Percentiles rank a stretch among this genome's conserved stretches.
These are phyloP conservation scores for Murina feae DNA, from an alignment of 2,113 vertebrate genomes.

Conservation along the genomic window DNA sequence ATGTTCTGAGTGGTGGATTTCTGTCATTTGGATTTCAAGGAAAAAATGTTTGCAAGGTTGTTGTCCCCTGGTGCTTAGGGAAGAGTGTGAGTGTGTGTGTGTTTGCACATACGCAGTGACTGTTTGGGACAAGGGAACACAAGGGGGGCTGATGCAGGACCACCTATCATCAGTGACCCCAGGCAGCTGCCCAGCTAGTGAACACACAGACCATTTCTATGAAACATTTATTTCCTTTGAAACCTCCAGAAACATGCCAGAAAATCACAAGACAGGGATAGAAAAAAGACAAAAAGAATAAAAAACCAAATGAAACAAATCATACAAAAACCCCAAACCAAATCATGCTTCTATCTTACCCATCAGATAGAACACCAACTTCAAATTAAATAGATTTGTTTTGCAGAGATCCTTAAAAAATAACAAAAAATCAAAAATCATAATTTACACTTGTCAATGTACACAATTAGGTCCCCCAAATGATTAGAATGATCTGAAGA, in stretches of 20 bases:
- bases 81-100: neutral
- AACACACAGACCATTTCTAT: conserved; percentile 67
- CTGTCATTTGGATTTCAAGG: neutral
- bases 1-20: neutral
- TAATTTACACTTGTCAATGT: conserved; percentile 88
- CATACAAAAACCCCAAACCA: conserved; percentile 16
- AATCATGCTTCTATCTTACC: conserved; percentile 48
- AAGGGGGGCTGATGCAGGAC: neutral
- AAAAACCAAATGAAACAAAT: conserved; percentile 62
- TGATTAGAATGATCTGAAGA: conserved; percentile 71
- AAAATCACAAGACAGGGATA: conserved; percentile 65
- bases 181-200: neutral
- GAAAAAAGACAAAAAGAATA: conserved; percentile 10
- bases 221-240: conserved; percentile 79
- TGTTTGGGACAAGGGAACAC: neutral
- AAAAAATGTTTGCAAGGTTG: neutral
- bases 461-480: conserved; percentile 84
- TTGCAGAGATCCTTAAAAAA: conserved; percentile 84
- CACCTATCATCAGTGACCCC: neutral
- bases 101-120: neutral
- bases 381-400: conserved; percentile 76
- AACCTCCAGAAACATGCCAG: conserved; percentile 73
- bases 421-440: conserved; percentile 78
- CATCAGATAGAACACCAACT: conserved; percentile 38
- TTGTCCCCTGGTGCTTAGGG: neutral